Evolutionary conservation across 2,113 vertebrate genomes (phyloP), one percentile per base, ranked within the genome.

Genomic region (Aptenodytes forsteri): DNA sequence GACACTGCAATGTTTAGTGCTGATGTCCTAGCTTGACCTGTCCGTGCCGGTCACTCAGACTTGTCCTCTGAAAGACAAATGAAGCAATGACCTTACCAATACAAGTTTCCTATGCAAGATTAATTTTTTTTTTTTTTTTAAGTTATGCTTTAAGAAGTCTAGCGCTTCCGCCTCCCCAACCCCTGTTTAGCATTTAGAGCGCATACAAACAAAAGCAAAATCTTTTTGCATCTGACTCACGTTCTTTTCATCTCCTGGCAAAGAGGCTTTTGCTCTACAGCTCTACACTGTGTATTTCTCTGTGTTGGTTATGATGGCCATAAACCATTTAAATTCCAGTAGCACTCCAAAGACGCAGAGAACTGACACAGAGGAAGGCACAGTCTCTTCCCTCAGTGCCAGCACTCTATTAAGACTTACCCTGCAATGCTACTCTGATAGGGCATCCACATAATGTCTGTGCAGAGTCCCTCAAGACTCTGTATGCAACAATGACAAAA

Each of bases 151-250:
- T 65, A 89, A 75, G 34, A 21, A 65, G 14, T 6, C 61, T 17
- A 52, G 23, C 22, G n/a, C 10, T 58, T 76, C 26, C 16, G 22
- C 15, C 20, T 67, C 34, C 16, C 17, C 25, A 25, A 20, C 2
- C 5, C 2, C 23, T 1, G 0, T 32, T 76, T 17, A 49, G 34
- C 46, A 78, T 27, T 56, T 32, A 73, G 16, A 80, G 10, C 1
- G 0, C 30, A 6, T 9, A n/a, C 7, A 47, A 73, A 84, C 4
- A 54, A 73, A 92, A 59, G 4, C 10, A 76, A 83, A 34, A 50
- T 10, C 20, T 70, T 72, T 72, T 44, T 72, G 25, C n/a, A 62
- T 75, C 52, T 49, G 12, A 46, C 49, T 67, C 16, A 10, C 11
- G 4, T 59, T 59, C 25, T 47, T 13, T 65, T 46, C 40, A 54